Evolutionary conservation across 2,888 invertebrate genomes (phyloP).

Genomic region (Anagyrus pseudococci): DNA sequence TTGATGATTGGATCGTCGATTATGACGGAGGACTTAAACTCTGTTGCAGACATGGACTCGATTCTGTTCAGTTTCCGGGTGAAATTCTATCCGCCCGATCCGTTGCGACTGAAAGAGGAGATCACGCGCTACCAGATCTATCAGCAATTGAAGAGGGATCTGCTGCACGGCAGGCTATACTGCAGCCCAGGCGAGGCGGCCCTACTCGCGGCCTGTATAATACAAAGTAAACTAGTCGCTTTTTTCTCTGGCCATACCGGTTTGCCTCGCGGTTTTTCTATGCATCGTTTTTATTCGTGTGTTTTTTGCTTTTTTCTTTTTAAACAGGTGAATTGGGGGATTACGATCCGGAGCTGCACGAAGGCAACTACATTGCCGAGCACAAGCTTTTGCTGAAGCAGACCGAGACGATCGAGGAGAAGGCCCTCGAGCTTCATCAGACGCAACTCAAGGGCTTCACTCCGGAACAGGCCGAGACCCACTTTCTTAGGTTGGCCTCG

Average conservation of each 20-base stretch:
- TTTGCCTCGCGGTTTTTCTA: no score
- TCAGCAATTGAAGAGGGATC: conserved; percentile 90
- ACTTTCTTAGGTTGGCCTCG: conserved; percentile 90
- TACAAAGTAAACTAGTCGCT: conserved; percentile 82
- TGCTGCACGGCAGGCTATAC: conserved; percentile 92
- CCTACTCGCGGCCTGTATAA: conserved; percentile 87
- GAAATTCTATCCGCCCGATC: conserved; percentile 97
- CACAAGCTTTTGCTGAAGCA: conserved; percentile 92
- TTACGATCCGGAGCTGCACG: conserved; percentile 86
- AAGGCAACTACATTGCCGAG: conserved; percentile 88
- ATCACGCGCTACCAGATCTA: conserved; percentile 94
- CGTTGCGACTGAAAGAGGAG: conserved; percentile 90
- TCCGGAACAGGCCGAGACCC: conserved; percentile 85
- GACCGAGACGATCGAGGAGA: conserved; percentile 88
- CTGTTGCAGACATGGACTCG: conserved; percentile 80
- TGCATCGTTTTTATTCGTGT: not conserved
- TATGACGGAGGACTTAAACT: conserved; percentile 8
- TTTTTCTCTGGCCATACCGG: not conserved
- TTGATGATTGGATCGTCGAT: not conserved
- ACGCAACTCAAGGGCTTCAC: conserved; percentile 86
- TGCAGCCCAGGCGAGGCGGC: conserved; percentile 90
- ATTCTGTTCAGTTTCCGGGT: conserved; percentile 95
- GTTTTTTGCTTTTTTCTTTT: not conserved
- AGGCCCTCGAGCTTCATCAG: conserved; percentile 91
- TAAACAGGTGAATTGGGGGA: conserved; percentile 90